Evolutionary conservation across 2,113 vertebrate genomes (phyloP).

Genomic region (Regulus satrapa): DNA sequence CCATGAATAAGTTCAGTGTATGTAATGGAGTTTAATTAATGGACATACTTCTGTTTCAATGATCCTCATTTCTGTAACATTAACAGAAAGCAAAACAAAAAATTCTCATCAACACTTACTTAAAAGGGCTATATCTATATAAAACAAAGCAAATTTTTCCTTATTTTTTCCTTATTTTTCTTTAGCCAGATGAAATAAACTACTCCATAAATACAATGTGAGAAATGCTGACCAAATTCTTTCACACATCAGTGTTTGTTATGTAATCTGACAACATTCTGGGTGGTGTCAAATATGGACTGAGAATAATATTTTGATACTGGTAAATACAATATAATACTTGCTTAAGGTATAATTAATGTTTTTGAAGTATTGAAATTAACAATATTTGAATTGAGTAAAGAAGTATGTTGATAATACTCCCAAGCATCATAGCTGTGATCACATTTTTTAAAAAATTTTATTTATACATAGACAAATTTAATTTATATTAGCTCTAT

Average conservation of each 20-base stretch:
- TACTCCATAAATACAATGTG: background rate
- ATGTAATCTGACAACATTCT: background rate
- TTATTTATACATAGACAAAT: background rate
- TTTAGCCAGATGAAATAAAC: background rate
- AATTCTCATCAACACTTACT: background rate
- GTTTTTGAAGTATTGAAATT: background rate
- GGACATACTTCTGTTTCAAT: background rate
- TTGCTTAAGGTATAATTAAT: background rate
- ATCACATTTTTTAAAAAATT: background rate
- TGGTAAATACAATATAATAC: background rate
- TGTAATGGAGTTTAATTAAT: background rate
- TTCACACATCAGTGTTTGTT: background rate
- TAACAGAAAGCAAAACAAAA: background rate
- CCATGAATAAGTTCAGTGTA: background rate
- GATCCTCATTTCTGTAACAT: background rate
- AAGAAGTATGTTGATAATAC: background rate
- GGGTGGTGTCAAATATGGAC: background rate
- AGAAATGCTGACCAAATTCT: background rate
- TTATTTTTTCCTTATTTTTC: too few species aligned
- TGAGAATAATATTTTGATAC: background rate
- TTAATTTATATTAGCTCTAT: background rate
- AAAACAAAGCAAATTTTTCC: background rate
- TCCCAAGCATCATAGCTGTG: background rate
- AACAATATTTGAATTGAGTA: background rate
- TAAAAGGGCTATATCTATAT: background rate